Conservation (phyloP, 2,113 vertebrate genomes). For the Pterophyllum scalare region DNA sequence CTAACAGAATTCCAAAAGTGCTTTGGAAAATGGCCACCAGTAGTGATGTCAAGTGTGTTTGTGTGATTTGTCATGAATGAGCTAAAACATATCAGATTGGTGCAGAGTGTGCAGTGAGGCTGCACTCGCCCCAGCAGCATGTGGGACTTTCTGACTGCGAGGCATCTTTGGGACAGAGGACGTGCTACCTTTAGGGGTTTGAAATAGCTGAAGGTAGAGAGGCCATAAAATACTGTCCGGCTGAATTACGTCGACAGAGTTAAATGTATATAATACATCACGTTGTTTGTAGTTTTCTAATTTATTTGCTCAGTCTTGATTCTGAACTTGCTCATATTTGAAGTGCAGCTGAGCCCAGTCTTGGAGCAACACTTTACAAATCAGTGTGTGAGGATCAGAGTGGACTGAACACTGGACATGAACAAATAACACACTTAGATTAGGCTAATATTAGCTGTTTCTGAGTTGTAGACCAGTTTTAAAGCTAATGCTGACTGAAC, state of each 20-base stretch:
- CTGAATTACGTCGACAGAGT: neutral
- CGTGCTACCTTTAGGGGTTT: neutral
- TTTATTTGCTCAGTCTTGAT: constrained; percentile 67
- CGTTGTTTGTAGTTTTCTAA: constrained; percentile 33
- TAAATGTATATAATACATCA: constrained; percentile 60
- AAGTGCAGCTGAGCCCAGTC: neutral
- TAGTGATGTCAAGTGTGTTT: neutral
- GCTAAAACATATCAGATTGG: neutral
- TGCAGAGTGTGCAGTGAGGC: rapidly evolving
- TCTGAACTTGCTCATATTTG: constrained; percentile 29
- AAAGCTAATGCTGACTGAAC: neutral
- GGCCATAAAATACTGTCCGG: neutral
- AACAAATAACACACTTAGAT: too few relatives aligned
- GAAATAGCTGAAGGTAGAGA: neutral
- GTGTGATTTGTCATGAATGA: neutral
- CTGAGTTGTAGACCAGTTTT: neutral
- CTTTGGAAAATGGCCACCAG: too few relatives aligned
- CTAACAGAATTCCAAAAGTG: neutral
- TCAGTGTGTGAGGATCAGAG: neutral
- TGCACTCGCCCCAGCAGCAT: neutral
- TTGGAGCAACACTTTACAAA: neutral
- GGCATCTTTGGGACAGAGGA: constrained; percentile 1
- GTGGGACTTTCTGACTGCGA: constrained; percentile 4
- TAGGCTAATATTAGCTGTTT: neutral
- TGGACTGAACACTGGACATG: neutral